Evolutionary conservation across 2,113 vertebrate genomes (phyloP), one percentile per base, ranked within the genome.

Genomic region (Choloepus hoffmanni): DNA sequence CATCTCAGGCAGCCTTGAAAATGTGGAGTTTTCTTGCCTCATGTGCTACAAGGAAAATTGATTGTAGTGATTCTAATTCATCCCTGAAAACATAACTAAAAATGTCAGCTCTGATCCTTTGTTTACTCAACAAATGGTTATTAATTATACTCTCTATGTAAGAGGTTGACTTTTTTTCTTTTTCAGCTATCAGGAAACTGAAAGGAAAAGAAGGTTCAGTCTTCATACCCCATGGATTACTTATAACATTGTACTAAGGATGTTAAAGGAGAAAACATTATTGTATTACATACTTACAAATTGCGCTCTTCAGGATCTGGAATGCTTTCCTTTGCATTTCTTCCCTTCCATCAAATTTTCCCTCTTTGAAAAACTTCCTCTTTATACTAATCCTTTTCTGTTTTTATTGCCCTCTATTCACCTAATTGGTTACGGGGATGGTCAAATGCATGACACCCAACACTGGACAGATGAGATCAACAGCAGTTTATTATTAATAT

Each of bases 231-330:
- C 40, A 11, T 78, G 28, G 26, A 50, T 76, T 95, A 88, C 88
- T 92, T 88, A 94, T 55, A 62, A 76, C 18, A 73, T 43, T 43
- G 10, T 55, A 79, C 28, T 36, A 72, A 7, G 50, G 12, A 50
- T 50, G 73, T 30, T 12, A 85, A 92, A 94, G 76, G 67, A 92
- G n/a, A 89, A 77, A 84, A 65, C 23, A 77, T 50, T 78, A 36
- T 77, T 36, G 3, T 55, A 55, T 55, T 55, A 55, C 19, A 58
- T 21, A 21, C 55, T 83, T 90, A 36, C 43, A 90, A 85, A 55
- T 73, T 48, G 5, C 50, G 28, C 6, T 72, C 19, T 63, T 21
- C 0, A 72, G 83, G 19, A 19, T 58, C 53, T 92, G 68, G 16
- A 62, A 62, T n/a, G 36, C 60, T 90, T 82, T 91, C 10, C 4